Evolutionary conservation across 35 echinoderm and acorn worm genomes (phyloP), one percentile per base, ranked within the genome.

Genomic region (Amphiura filiformis): DNA sequence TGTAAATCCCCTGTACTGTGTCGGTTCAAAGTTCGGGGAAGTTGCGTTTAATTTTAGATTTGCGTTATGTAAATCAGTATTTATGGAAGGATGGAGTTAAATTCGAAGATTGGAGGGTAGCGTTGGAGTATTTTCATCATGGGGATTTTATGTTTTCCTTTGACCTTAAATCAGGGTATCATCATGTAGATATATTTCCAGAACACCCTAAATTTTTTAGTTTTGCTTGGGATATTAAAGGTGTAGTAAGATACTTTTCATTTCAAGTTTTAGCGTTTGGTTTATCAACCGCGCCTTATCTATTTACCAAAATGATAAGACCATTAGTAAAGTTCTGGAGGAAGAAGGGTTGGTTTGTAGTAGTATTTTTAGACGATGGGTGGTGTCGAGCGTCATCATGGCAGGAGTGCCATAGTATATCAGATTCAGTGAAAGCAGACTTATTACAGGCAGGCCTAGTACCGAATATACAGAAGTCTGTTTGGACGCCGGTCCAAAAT

Each of bases 81-180:
- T 23, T 84, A 34, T 79, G 75, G 76, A 91, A 91, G 76, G 30
- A 84, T 36, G 76, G 39, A 42, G 38, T 90, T 82, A 39, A 78
- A 31, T 42, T 84, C 22, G 78, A 84, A 34, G 81, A 90, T 39
- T 77, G 76, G 80, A 84, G 81, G 31, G 38, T 78, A 31, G 80
- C 75, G 13, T 0, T 84, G 12, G 1, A 82, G 35, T 76, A 76
- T 75, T 90, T 84, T 17, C 34, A 44, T 22, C 31, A 90, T 34
- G 75, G 75, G 39, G 57, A 83, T 84, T 90, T 84, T 84, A 84
- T 90, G 80, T 84, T 90, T 90, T 76, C 80, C 30, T 90, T 83
- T 76, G 88, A 90, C 31, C 42, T 90, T 20, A 76, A 84, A 42
- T 89, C 87, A 13, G 85, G 84, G 39, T 87, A 87, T 33, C 85